Evolutionary conservation across 2,113 vertebrate species (phyloP).

Genomic region (Nothocercus julius): DNA sequence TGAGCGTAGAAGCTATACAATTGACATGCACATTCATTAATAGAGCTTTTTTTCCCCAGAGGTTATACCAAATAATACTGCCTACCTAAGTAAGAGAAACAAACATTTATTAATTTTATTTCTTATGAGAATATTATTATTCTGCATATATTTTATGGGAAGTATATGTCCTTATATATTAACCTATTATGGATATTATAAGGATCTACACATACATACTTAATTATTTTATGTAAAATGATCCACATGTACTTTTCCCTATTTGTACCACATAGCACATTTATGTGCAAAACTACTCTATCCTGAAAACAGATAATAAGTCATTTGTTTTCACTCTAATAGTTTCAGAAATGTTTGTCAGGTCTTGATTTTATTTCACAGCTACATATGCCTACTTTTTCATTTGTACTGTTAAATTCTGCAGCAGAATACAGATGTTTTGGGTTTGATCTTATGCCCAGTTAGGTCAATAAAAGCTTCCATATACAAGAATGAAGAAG

Average conservation of each 20-base stretch:
- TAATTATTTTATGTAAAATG: background rate
- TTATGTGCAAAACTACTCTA: background rate
- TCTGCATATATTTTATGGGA: background rate
- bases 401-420: background rate
- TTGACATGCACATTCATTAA: conserved; percentile 11
- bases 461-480: background rate
- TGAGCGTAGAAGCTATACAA: conserved; percentile 17
- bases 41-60: background rate
- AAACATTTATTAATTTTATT: background rate
- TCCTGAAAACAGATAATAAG: background rate
- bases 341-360: background rate
- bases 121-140: background rate
- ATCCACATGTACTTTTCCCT: background rate
- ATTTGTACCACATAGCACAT: background rate
- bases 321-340: background rate
- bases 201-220: background rate
- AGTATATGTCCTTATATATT: background rate
- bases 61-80: background rate
- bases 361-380: background rate
- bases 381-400: background rate
- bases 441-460: background rate
- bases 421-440: background rate
- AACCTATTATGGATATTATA: background rate
- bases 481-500: background rate
- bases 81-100: background rate